These are phyloP conservation scores for Cyprinodon variegatus DNA, from an alignment of 2,113 vertebrate species.

Conservation along the genomic window DNA sequence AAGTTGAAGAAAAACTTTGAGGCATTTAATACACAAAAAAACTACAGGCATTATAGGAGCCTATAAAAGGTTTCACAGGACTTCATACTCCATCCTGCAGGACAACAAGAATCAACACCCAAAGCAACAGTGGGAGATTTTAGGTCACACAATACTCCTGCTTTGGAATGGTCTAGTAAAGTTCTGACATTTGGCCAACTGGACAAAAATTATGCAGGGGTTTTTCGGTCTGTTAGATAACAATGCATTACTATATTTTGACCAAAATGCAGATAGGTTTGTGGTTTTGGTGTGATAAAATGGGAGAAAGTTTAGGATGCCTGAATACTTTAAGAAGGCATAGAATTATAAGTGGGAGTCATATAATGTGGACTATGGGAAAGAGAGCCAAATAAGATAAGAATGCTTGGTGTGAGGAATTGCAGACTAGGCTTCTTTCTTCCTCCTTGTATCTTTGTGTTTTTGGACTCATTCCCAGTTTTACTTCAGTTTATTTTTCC, in stretches of 20 bases:
- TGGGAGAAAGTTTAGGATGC: not conserved
- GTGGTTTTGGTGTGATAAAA: not conserved
- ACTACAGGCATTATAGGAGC: not conserved
- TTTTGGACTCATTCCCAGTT: conserved; percentile 1
- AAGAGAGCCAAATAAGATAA: conserved; percentile 67
- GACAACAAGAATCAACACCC: not conserved
- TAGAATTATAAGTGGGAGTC: conserved; percentile 18
- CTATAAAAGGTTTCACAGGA: too few species aligned
- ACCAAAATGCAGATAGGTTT: not conserved
- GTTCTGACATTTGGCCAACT: not conserved
- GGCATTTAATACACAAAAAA: not conserved
- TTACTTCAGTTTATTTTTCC: conserved; percentile 11
- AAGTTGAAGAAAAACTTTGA: not conserved
- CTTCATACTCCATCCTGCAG: not conserved
- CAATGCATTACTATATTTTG: too few species aligned
- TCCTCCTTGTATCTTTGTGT: conserved; percentile 4
- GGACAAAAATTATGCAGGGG: not conserved
- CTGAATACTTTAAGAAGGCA: not conserved
- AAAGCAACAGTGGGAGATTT: not conserved
- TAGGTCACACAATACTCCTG: not conserved
- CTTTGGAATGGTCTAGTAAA: not conserved
- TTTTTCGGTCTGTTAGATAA: too few species aligned
- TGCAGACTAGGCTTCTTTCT: conserved; percentile 39
- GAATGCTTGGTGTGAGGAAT: conserved; percentile 50
- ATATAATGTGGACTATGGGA: conserved; percentile 30